phyloP scores from a whole-genome alignment of 2,888 invertebrate genomes.

The Callyntrura sp. region DNA sequence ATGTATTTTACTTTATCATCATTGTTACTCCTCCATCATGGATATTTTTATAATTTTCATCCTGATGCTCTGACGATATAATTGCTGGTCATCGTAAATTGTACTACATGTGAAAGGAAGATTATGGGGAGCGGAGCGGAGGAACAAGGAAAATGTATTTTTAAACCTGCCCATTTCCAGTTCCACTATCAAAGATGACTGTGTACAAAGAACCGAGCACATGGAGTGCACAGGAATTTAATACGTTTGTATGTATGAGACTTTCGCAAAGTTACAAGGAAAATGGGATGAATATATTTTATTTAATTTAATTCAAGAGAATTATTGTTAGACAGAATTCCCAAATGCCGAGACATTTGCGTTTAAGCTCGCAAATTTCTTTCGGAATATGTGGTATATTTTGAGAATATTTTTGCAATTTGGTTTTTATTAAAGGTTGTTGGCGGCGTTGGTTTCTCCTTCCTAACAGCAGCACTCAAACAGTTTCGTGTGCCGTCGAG shows the following conservation, averaged over 20 bases:
- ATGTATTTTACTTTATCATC: too few relatives aligned
- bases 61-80: not conserved
- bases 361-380: too few relatives aligned
- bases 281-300: not conserved
- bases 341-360: too few relatives aligned
- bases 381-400: not conserved
- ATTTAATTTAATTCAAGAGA: not conserved
- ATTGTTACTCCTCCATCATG: not conserved
- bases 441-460: too few relatives aligned
- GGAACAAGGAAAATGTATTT: slow-evolving; percentile 15
- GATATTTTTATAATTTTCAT: not conserved
- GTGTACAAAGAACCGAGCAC: not conserved
- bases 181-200: not conserved
- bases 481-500: not conserved
- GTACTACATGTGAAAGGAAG: slow-evolving; percentile 19
- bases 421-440: not conserved
- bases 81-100: slow-evolving; percentile 13
- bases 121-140: too few relatives aligned
- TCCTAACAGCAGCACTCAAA: not conserved
- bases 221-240: not conserved
- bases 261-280: slow-evolving; percentile 25
- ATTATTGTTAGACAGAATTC: not conserved
- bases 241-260: not conserved
- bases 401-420: not conserved
- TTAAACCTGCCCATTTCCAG: slow-evolving; percentile 12